Evolutionary conservation across 2,113 vertebrate species (phyloP), one percentile per base, ranked within the genome.

Genomic region (Abramis brama): DNA sequence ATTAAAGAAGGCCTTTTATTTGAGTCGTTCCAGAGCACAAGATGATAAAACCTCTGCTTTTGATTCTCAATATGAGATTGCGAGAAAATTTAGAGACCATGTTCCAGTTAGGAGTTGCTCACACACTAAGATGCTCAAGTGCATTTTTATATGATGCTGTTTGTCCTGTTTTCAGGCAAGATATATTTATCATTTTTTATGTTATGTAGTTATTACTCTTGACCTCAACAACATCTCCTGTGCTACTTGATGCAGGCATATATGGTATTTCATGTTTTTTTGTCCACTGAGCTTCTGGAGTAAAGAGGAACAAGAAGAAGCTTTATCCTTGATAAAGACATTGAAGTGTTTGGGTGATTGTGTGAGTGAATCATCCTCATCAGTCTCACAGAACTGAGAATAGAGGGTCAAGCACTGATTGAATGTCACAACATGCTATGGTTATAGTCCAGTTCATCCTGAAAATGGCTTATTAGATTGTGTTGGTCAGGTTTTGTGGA

Each of bases 351-450:
- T 82, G 60, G n/a, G 62, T 52, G 39, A 81, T 68, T 68, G 60
- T n/a, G 62, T 82, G 43, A 82, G 27, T 52, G 27, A 68, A 82
- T 82, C 45, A 70, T 82, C 59, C 45, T 81, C 43, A 66, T 66
- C 45, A 70, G 45, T 52, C 43, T 36, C 45, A 70, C 21, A 68
- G 62, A 82, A 12, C 2, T 82, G 45, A 70, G 79, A 82, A 66
- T 64, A 66, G 52, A 62, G 25, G 62, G 11, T 70, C 43, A 70
- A 68, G 76, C 60, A 30, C 45, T 55, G 10, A 82, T 70, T 70
- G 80, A 68, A 82, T 82, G 15, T 82, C 27, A 82, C 62, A 47
- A 66, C 79, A 82, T 70, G 25, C 5, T 7, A 33, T 52, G 27
- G 2, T 55, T 52, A 70, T 33, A 82, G 25, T 50, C 3, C 25